Evolutionary conservation across 2,113 vertebrate species (phyloP).

Genomic region (Hyperoodon ampullatus): DNA sequence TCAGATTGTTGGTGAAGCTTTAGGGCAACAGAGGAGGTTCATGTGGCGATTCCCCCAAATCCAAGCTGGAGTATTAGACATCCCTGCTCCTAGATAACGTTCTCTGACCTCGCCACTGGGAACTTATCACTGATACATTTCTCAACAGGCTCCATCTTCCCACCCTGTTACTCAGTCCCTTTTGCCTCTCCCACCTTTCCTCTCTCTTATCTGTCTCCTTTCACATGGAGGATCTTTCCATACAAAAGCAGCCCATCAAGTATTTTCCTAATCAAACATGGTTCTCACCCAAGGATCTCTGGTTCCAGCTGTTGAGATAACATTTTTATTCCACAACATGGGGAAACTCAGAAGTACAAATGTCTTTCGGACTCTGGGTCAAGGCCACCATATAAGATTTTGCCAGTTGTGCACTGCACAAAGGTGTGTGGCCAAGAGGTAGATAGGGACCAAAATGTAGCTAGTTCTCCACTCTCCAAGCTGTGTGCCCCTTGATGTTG

Average conservation of each 20-base stretch:
- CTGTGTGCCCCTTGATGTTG: background rate
- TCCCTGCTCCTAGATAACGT: background rate
- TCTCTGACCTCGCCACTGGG: background rate
- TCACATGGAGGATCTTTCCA: background rate
- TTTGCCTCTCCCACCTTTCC: background rate
- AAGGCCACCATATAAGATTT: background rate
- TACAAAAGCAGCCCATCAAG: background rate
- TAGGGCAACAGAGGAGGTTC: background rate
- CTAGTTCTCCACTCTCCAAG: background rate
- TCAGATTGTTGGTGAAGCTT: background rate
- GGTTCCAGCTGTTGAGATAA: background rate
- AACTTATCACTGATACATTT: background rate
- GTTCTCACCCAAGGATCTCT: background rate
- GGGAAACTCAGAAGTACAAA: background rate
- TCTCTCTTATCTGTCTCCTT: background rate
- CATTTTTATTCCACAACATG: background rate
- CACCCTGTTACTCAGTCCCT: background rate
- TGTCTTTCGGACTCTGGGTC: background rate
- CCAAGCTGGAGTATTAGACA: background rate
- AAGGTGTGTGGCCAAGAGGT: background rate
- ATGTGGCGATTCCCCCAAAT: background rate
- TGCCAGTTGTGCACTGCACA: background rate
- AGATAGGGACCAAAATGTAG: background rate
- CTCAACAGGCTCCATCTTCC: background rate
- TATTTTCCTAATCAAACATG: background rate